A percentile compares a stretch with the other conserved stretches of the same genome.
Conservation (phyloP, 1,140 invertebrate genomes). For the Lineus longissimus region DNA sequence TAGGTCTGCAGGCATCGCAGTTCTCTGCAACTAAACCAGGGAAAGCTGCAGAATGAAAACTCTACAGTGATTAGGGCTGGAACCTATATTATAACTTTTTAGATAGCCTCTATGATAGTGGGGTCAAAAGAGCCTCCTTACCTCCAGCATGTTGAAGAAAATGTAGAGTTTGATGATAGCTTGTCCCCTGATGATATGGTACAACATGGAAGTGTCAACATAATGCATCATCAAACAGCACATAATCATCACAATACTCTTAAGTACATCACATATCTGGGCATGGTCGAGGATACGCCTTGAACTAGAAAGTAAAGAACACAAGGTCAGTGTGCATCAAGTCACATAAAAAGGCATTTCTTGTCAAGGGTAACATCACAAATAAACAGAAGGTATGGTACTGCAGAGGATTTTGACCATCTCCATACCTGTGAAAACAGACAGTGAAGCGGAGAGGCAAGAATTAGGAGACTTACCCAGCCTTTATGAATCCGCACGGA, state of each 20-base stretch:
- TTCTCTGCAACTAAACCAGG: no score
- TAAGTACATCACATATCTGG: conserved; percentile 94
- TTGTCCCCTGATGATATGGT: conserved; percentile 97
- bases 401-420: not conserved
- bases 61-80: not conserved
- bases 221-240: conserved; percentile 81
- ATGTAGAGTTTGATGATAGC: conserved; percentile 99
- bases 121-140: no score
- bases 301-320: conserved; percentile 22
- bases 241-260: conserved; percentile 80
- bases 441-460: not conserved
- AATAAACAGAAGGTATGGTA: not conserved
- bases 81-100: not conserved
- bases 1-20: no score
- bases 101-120: no score
- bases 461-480: conserved; percentile 33
- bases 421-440: not conserved
- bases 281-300: conserved; percentile 68
- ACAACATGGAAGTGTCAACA: conserved; percentile 96
- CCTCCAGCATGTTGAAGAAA: conserved; percentile 99
- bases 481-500: conserved; percentile 40
- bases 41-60: no score
- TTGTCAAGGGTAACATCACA: not conserved
- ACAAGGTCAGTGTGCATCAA: not conserved
- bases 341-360: not conserved